Percentiles rank a stretch among this genome's conserved stretches.
These are phyloP conservation scores for Acanthurus lineatus DNA, from an alignment of 2,797 vertebrate genomes.

Conservation along the genomic window DNA sequence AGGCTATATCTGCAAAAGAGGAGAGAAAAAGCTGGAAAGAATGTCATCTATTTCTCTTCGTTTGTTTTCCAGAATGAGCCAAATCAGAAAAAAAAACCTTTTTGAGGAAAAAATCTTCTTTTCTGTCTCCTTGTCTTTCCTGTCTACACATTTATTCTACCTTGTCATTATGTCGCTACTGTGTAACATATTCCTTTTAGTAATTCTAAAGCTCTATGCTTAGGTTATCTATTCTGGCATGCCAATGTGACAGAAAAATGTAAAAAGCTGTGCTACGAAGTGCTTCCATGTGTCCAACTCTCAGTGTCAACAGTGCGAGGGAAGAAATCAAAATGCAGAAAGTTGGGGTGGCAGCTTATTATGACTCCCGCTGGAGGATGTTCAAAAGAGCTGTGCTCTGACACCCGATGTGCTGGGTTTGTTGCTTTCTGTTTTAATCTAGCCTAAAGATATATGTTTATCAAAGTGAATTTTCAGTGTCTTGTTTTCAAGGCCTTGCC, in stretches of 20 bases:
- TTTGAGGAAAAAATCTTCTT: slow-evolving; percentile 16
- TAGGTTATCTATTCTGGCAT: slow-evolving; percentile 36
- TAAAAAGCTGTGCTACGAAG: slow-evolving; percentile 37
- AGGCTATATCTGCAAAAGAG: background rate
- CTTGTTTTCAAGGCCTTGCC: slow-evolving; percentile 72
- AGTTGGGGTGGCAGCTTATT: slow-evolving; percentile 70
- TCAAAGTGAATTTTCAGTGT: slow-evolving; percentile 83
- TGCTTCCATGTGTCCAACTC: slow-evolving; percentile 56
- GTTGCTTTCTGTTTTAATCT: slow-evolving; percentile 81
- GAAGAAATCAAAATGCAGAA: slow-evolving; percentile 66
- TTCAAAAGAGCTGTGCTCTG: slow-evolving; percentile 74
- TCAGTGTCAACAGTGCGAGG: slow-evolving; percentile 45
- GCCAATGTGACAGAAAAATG: slow-evolving; percentile 19
- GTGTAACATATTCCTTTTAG: slow-evolving; percentile 6
- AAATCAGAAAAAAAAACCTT: slow-evolving; percentile 42
- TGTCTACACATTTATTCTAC: slow-evolving; percentile 15
- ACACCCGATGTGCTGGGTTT: slow-evolving; percentile 64
- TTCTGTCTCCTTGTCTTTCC: background rate
- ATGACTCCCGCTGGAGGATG: slow-evolving; percentile 70
- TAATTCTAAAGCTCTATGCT: slow-evolving; percentile 14
- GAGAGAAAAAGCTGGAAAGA: slow-evolving; percentile 4
- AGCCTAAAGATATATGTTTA: slow-evolving; percentile 84
- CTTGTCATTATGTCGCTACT: slow-evolving; percentile 25
- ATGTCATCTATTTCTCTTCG: slow-evolving; percentile 39
- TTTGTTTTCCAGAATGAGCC: slow-evolving; percentile 53